These are phyloP conservation scores for Cyclura pinguis DNA, from an alignment of 2,797 vertebrate species.

Conservation along the genomic window DNA sequence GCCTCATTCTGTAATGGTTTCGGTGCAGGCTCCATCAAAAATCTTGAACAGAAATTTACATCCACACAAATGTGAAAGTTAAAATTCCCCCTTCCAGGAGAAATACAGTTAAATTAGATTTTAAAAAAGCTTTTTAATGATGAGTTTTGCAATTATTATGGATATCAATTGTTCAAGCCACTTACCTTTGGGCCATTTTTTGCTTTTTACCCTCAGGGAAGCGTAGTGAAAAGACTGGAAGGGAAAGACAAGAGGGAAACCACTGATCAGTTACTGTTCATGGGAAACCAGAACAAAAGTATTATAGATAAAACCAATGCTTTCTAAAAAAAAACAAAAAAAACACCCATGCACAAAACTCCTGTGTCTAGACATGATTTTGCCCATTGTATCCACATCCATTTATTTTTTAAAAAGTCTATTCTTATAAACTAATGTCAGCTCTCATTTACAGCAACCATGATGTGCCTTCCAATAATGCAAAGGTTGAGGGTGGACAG, in stretches of 20 bases:
- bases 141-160: background rate
- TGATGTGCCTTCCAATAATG: background rate
- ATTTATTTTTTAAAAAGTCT: background rate
- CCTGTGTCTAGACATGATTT: background rate
- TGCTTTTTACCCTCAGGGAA: slow-evolving; percentile 92
- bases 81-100: no score
- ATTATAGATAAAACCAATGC: background rate
- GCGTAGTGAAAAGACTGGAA: slow-evolving; percentile 90
- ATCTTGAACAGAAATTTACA: no score
- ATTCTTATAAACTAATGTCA: background rate
- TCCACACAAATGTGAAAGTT: no score
- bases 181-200: slow-evolving; percentile 92
- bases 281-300: background rate
- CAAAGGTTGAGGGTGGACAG: background rate
- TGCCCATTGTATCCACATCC: background rate
- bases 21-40: no score
- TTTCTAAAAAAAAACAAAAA: background rate
- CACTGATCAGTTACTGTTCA: background rate
- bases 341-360: background rate
- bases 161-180: background rate
- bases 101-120: no score
- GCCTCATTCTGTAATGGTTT: no score
- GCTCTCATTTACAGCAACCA: background rate
- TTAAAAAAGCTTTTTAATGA: no score
- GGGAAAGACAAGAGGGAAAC: slow-evolving; percentile 43